Evolutionary conservation across 2,797 vertebrate genomes (phyloP), one percentile per base, ranked within the genome.

Genomic region (Jordanella pulchra): DNA sequence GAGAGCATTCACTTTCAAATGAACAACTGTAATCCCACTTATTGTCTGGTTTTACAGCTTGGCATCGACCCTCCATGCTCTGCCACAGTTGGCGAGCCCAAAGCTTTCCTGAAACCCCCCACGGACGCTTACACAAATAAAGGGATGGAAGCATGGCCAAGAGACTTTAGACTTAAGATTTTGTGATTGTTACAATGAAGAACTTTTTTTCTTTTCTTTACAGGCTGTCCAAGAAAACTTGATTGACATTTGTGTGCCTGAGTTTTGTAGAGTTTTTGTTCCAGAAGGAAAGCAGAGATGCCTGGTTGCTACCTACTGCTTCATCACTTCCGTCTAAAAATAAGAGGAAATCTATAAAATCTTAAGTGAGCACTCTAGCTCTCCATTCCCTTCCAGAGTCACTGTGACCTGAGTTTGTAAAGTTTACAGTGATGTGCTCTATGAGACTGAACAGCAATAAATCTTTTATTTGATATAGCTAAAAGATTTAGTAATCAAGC

Each of bases 341-440:
- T 88, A 91, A 89, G 89, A 77, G 82, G 81, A 89, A 93, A 89
- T 89, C 86, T 80, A 89, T 92, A 86, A 89, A 73, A 67, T 87
- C 80, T 84, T 87, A 87, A 91, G 88, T 86, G 82, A 71, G 73
- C 78, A 77, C 79, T 35, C 68, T 9, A 17, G 13, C 23, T 63
- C 35, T 42, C 2, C 60, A 78, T 68, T 70, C 72, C 71, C 75
- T 75, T 75, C 35, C 23, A 9, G 63, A 87, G 82, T 85, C 84
- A 71, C 72, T 84, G 67, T 82, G 84, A 88, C 84, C 85, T 61
- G 69, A 76, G 69, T 44, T 71, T 71, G 61, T 66, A 44, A 58
- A 67, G 73, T 81, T 84, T 84, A 82, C 69, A 63, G 7, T 66
- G 76, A 72, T 45, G 48, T 60, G 58, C 30, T 11, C 73, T 66